Base-by-base conservation (phyloP, 2,888 invertebrate species). In the Gymnoscelis rufifasciata region DNA sequence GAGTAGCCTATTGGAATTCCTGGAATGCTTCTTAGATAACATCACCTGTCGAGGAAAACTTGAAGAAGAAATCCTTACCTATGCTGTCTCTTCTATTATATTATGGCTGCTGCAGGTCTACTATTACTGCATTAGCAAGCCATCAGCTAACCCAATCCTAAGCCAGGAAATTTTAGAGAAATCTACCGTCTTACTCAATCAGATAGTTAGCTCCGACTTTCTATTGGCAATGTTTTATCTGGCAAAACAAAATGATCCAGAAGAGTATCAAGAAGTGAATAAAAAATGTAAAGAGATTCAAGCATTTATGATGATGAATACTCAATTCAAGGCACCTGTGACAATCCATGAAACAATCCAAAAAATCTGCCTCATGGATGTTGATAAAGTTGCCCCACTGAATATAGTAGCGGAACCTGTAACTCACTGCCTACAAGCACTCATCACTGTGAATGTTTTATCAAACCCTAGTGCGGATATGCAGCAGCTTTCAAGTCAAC, bases 401-500 rank as follows among this genome's bases (percentile, higher is more conserved):
- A 89, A 89, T 55, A 89, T 78, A 36, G 89, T 84, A 60, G 86
- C 89, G 36, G 91, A 94, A 64, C 89, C 92, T 1, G 91, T 94
- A 6, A 92, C 93, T 0, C 92, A 93, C 68, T 92, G 93, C 63
- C 79, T 95, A 37, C 95, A 96, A 74, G 94, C 95, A 2, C 83
- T 97, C 65, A 84, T 97, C 48, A 93, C 96, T 15, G 92, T 97
- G 28, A 94, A 96, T 80, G 93, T 97, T 26, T 88, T 96, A 30
- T 84, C 95, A 0, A 95, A 96, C 77, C 96, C 97, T 0, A 94
- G 95, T 62, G 93, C 93, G 43, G 94, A 97, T 59, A 92, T 96
- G 15, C 91, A 93, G 38, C 91, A 93, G 37, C 91, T 97, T 55
- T 94, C 95, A 0, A 93, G 93, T 57, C 95, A 97, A 70, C 81